Percentiles rank a stretch among this genome's conserved stretches.
phyloP scores from a whole-genome alignment of 92 coral and sea anemone genomes.

The Phenganax stokvisi region DNA sequence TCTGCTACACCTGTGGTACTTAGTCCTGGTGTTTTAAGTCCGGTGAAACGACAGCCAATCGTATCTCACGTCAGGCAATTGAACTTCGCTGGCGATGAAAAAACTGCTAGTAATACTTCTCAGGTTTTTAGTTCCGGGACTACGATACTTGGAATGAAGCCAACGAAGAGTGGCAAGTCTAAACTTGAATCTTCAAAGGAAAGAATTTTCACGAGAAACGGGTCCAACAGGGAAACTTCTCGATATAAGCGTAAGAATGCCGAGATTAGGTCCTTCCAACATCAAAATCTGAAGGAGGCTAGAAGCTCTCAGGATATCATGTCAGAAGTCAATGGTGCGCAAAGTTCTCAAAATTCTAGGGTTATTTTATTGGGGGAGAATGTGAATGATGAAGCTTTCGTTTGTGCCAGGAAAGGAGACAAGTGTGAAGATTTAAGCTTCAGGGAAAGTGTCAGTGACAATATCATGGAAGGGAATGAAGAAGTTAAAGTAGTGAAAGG shows the following conservation, averaged over 20 bases:
- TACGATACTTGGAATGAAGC: neutral
- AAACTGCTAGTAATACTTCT: neutral
- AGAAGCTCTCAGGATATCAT: too few species aligned
- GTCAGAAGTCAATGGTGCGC: too few species aligned
- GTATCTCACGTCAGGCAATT: conserved; percentile 43
- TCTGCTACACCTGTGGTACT: neutral
- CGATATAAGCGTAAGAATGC: neutral
- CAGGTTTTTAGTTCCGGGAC: neutral
- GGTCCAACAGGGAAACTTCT: neutral
- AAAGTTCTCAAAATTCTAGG: too few species aligned
- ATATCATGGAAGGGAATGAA: too few species aligned
- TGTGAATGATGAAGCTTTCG: too few species aligned
- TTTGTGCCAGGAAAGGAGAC: neutral
- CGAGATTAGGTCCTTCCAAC: neutral
- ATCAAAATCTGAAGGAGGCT: too few species aligned
- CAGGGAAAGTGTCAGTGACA: too few species aligned
- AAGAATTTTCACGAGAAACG: neutral
- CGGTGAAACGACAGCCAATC: conserved; percentile 28
- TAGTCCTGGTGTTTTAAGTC: conserved; percentile 16
- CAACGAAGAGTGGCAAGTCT: neutral
- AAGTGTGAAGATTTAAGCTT: neutral
- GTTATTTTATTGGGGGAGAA: too few species aligned
- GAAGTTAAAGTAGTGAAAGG: neutral
- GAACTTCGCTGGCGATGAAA: conserved; percentile 27
- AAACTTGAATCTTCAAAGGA: neutral